phyloP scores from a whole-genome alignment of 2,888 invertebrate genomes.

The Smittia aterrima region DNA sequence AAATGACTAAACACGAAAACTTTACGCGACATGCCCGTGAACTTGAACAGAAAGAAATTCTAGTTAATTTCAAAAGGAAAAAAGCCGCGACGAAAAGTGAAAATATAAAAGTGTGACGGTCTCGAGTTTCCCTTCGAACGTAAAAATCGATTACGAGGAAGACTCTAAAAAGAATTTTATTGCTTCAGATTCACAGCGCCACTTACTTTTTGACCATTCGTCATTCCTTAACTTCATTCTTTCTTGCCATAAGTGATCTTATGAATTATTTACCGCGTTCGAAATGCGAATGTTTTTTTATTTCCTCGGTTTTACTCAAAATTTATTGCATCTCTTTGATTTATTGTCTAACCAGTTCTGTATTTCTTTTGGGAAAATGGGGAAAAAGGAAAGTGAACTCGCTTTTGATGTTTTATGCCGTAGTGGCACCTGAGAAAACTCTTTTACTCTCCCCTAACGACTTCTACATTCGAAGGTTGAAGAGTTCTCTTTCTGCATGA shows the following conservation, averaged over 20 bases:
- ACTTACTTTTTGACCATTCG: no score
- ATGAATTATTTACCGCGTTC: constrained; percentile 31
- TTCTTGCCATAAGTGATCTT: neutral
- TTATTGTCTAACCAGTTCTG: neutral
- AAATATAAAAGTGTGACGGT: neutral
- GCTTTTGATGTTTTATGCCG: neutral
- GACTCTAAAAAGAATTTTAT: neutral
- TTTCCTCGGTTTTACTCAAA: no score
- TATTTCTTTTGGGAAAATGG: constrained; percentile 1
- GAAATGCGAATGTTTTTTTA: no score
- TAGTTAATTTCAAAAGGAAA: neutral
- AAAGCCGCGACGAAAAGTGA: neutral
- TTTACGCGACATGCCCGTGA: constrained; percentile 18
- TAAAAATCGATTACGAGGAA: neutral
- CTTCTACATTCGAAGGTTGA: neutral
- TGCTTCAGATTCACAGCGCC: neutral
- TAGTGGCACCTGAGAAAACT: neutral
- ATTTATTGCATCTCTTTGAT: no score
- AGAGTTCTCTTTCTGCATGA: constrained; percentile 9
- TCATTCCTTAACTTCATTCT: neutral
- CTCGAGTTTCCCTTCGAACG: neutral
- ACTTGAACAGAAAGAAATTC: neutral
- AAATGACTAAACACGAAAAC: neutral
- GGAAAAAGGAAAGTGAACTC: neutral
- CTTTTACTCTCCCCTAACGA: neutral